phyloP scores from a whole-genome alignment of 2,113 vertebrate genomes.

The Symphodus melops region DNA sequence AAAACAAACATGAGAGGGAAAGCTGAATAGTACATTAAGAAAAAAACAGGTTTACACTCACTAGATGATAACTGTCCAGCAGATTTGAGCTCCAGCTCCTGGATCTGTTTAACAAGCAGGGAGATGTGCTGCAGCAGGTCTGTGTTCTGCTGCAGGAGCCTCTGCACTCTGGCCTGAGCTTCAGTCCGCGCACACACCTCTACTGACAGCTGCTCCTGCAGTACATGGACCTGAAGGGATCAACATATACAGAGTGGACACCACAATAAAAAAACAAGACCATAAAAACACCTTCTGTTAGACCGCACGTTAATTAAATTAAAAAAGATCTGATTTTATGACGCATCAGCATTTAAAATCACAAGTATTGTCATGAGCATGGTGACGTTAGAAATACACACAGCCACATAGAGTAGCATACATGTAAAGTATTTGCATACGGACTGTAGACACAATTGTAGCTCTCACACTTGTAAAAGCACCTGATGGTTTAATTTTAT shows the following conservation, averaged over 20 bases:
- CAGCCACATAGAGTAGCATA: neutral
- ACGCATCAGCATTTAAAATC: neutral
- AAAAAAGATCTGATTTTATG: neutral
- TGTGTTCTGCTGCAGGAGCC: conserved; percentile 96
- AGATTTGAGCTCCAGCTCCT: conserved; percentile 94
- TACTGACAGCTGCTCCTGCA: conserved; percentile 94
- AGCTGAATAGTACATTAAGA: neutral
- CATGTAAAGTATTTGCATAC: no score
- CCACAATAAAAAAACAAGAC: neutral
- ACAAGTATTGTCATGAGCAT: neutral
- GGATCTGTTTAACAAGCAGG: conserved; percentile 94
- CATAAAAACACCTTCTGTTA: neutral
- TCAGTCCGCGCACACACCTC: conserved; percentile 90
- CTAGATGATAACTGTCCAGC: conserved; percentile 84
- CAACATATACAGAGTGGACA: neutral
- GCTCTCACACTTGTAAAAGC: neutral
- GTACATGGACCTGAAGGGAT: conserved; percentile 86
- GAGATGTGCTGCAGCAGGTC: conserved; percentile 96
- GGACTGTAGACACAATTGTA: no score
- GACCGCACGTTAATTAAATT: conserved; percentile 9
- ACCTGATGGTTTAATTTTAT: neutral
- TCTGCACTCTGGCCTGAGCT: conserved; percentile 92
- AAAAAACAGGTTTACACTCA: conserved; percentile 73
- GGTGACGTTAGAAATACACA: neutral
- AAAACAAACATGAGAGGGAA: conserved; percentile 1